phyloP scores from a whole-genome alignment of 2,888 invertebrate species.

The Drosophila mimetica region DNA sequence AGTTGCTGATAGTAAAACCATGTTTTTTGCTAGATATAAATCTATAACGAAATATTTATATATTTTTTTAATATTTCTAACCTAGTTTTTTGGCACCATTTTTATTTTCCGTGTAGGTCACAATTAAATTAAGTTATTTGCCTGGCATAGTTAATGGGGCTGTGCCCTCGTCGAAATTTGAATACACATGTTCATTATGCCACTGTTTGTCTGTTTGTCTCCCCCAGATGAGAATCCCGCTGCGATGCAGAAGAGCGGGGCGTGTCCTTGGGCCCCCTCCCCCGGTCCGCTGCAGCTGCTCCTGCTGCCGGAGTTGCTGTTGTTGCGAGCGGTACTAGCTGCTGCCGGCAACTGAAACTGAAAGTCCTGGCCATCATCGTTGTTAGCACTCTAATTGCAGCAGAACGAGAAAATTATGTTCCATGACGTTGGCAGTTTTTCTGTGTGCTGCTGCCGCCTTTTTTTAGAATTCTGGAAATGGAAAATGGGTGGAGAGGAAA shows the following conservation, averaged over 20 bases:
- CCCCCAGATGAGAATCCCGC: constrained; percentile 92
- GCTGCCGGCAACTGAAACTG: constrained; percentile 27
- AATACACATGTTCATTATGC: constrained; percentile 48
- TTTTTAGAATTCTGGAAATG: constrained; percentile 22
- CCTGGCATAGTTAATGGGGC: constrained; percentile 25
- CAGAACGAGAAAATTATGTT: constrained; percentile 39
- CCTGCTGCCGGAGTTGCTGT: constrained; percentile 23
- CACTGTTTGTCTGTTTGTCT: constrained; percentile 20
- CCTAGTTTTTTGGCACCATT: no score
- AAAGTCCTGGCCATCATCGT: constrained; percentile 22
- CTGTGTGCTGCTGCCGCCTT: constrained; percentile 4
- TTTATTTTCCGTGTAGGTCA: constrained; percentile 14
- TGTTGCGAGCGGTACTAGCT: constrained; percentile 46
- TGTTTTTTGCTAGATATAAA: no score
- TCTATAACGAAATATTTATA: no score
- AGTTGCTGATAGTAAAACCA: no score
- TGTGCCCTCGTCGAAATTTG: constrained; percentile 36
- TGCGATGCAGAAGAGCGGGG: constrained; percentile 93
- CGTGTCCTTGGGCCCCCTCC: constrained; percentile 41
- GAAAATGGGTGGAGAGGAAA: constrained; percentile 31
- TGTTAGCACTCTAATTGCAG: constrained; percentile 41
- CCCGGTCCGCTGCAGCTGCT: constrained; percentile 35
- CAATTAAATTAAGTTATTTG: constrained; percentile 66
- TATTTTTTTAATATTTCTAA: no score
- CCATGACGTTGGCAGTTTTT: constrained; percentile 35